Conservation (phyloP, 1,140 invertebrate species). For the Schlechtendalia chinensis region DNA sequence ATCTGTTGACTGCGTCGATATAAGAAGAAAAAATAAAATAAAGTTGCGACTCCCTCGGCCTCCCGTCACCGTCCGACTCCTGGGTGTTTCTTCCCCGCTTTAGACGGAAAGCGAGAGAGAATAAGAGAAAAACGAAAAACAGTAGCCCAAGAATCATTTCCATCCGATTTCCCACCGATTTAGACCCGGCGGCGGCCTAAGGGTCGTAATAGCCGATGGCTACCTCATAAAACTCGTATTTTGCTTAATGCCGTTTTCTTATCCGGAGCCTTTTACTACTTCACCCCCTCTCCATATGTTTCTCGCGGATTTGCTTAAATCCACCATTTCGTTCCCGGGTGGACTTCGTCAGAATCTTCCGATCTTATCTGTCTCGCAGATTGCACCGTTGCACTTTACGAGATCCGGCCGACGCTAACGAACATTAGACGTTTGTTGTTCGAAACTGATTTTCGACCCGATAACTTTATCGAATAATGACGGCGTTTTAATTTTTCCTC, state of each 20-base stretch:
- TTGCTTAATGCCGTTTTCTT: constrained; percentile 47
- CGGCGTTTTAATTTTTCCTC: not conserved
- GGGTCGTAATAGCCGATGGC: constrained; percentile 48
- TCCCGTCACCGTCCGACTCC: too few species aligned
- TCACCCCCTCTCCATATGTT: not conserved
- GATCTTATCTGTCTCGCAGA: constrained; percentile 20
- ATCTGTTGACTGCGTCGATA: constrained; percentile 47
- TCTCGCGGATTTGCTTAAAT: constrained; percentile 43
- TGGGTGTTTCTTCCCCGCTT: too few species aligned
- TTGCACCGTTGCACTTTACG: constrained; percentile 19
- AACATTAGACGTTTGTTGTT: not conserved
- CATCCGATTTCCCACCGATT: constrained; percentile 46
- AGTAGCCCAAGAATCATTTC: constrained; percentile 40
- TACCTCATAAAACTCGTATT: constrained; percentile 49
- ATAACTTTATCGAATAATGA: not conserved
- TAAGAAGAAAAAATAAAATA: constrained; percentile 31
- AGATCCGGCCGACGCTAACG: not conserved
- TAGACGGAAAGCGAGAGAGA: constrained; percentile 2
- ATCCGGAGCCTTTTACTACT: constrained; percentile 28
- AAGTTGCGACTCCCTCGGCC: constrained; percentile 16
- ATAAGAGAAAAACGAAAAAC: not conserved
- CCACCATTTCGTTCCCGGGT: constrained; percentile 32
- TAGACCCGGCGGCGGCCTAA: constrained; percentile 23
- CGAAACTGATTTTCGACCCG: constrained; percentile 15
- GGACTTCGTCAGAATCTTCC: constrained; percentile 9